Base-by-base conservation (phyloP, 2,797 vertebrate species). In the Pseudochirops cupreus region DNA sequence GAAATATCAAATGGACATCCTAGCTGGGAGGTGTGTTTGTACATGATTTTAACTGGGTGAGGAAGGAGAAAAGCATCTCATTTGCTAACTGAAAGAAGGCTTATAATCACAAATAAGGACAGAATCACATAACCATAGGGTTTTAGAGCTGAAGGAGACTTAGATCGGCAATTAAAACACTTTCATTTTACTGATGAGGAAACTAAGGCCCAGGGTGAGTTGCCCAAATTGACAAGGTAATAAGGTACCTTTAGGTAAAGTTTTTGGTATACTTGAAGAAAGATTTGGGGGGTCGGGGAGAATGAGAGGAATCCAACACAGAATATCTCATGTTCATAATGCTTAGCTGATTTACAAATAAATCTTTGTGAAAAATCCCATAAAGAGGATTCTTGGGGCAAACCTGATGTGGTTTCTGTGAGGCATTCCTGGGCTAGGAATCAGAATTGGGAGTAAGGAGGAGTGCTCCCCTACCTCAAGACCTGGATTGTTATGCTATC, bases 311-410 rank as follows among this genome's bases (percentile, higher is more conserved):
- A 46, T 87, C 18, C 24, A 87, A 2, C 39, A 82, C 6, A 87
- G 39, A 87, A 50, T 87, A 87, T 2, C 33, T 18, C 28, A 7
- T 4, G 5, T 0, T 0, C 2, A 3, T 12, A 16, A 0, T 3
- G n/a, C 58, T 67, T 31, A 93, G 46, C 55, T 92, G 62, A 39
- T 4, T 5, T 92, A 56, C 0, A 87, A 92, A 55, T 12, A 82
- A 91, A 91, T 96, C 94, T 24, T 93, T 90, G 12, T 87, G n/a
- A 7, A 92, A 14, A 96, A 94, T 93, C 92, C 26, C 54, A 0
- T 93, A 29, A 97, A 95, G 0, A 0, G 90, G 46, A 89, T 96
- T 56, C 50, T 31, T 74, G 91, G 56, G 92, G 90, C 56, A 82
- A 96, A 96, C 59, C n/a, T 91, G 94, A 28, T 39, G 90, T 12